Percentiles rank a stretch among this genome's conserved stretches.
Evolutionary conservation across 2,888 invertebrate genomes (phyloP).

Genomic region (Mesorhabditis spiculigera): DNA sequence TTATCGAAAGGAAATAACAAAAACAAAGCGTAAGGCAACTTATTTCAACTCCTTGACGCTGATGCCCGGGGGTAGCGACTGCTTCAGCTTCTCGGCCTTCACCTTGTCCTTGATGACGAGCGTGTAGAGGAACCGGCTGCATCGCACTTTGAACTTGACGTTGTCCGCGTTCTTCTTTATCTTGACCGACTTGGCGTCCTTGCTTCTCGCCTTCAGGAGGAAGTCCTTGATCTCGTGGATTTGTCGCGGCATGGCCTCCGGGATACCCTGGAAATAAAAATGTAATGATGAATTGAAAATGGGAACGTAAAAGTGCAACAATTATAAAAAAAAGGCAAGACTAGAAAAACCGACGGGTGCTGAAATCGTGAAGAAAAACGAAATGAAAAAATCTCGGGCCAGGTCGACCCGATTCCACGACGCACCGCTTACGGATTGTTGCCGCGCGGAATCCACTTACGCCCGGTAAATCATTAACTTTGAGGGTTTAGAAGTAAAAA

Average conservation of each 20-base stretch:
- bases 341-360: no score
- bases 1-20: background rate
- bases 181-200: slow-evolving; percentile 92
- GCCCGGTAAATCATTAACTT: no score
- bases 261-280: background rate
- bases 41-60: slow-evolving; percentile 54
- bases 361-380: no score
- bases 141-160: slow-evolving; percentile 94
- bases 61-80: slow-evolving; percentile 81
- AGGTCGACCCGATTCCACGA: no score
- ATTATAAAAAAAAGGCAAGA: no score
- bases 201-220: slow-evolving; percentile 89
- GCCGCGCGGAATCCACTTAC: no score
- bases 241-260: slow-evolving; percentile 77
- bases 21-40: background rate
- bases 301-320: no score
- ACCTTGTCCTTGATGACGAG: slow-evolving; percentile 90
- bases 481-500: no score
- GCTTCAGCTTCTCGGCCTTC: slow-evolving; percentile 97
- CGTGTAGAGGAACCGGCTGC: slow-evolving; percentile 93
- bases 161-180: slow-evolving; percentile 97
- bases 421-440: no score
- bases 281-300: background rate
- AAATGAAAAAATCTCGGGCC: no score
- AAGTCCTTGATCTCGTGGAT: slow-evolving; percentile 99